A percentile compares a stretch with the other conserved stretches of the same genome.
phyloP scores from a whole-genome alignment of 1,140 invertebrate species.

The Helicoverpa armigera region DNA sequence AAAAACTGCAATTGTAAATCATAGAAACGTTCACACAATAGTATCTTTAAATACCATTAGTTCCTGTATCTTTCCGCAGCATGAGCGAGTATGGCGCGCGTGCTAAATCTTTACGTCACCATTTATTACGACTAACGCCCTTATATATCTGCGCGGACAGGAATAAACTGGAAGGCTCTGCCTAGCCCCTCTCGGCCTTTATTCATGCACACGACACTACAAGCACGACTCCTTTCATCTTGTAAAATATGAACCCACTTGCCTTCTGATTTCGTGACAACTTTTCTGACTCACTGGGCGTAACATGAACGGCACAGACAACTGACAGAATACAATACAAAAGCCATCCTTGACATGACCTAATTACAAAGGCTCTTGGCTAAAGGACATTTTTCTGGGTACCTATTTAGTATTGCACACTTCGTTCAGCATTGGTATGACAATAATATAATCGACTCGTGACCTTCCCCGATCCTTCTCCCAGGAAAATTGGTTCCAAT shows the following conservation, averaged over 20 bases:
- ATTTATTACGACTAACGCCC: conserved; percentile 50
- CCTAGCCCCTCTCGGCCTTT: not conserved
- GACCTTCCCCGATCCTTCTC: conserved; percentile 56
- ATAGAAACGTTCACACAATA: conserved; percentile 29
- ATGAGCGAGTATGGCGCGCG: conserved; percentile 55
- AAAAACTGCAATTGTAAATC: conserved; percentile 11
- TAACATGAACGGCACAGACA: conserved; percentile 14
- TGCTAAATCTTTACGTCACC: conserved; percentile 59
- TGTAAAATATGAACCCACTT: conserved; percentile 5
- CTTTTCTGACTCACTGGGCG: conserved; percentile 14
- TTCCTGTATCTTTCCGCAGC: conserved; percentile 59
- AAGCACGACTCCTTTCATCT: conserved; percentile 22
- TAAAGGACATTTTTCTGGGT: not conserved
- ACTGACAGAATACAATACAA: not conserved
- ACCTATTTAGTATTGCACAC: not conserved
- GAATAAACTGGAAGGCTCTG: conserved; percentile 34
- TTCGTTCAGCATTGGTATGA: conserved; percentile 28
- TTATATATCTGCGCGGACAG: conserved; percentile 41
- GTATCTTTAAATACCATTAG: conserved; percentile 45
- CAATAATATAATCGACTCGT: conserved; percentile 55
- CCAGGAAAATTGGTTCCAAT: conserved; percentile 59
- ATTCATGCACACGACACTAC: conserved; percentile 26
- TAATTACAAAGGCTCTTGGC: not conserved
- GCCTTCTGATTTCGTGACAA: conserved; percentile 21
- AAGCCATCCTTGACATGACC: not conserved